Evolutionary conservation across 2,888 invertebrate genomes (phyloP), one percentile per base, ranked within the genome.

Genomic region (Dynastes grantii): DNA sequence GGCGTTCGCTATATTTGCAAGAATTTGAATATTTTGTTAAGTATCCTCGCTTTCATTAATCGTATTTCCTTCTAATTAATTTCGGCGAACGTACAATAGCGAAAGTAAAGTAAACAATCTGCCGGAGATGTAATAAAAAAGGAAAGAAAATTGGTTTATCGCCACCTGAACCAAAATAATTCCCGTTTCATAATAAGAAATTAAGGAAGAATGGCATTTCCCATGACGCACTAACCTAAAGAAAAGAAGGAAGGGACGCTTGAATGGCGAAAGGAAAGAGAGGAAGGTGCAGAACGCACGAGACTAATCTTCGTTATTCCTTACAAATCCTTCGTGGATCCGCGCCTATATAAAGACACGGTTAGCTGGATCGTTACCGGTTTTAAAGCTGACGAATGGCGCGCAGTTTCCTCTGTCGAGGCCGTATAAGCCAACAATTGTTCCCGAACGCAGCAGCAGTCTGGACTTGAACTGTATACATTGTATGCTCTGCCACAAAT

Each of bases 291-390:
- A 73, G 73, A 58, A 58, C 40, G 58, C 55, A 51, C 58, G 16
- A 73, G 73, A 73, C 73, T 73, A 73, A 73, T 73, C 73, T 73
- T 73, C 58, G 73, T 73, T 73, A 73, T 73, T 78, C 73, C 73
- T 58, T 76, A 82, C 83, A 84, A 83, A 85, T 82, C 82, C 82
- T 81, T 79, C 51, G 79, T 81, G 81, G 83, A 84, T 83, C 80
- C 80, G 82, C 83, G 82, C 84, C 84, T 84, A 83, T 84, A 84
- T 84, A 85, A 85, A 84, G 85, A 85, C 84, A 84, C 83, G 84
- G 83, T 83, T 84, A 84, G 84, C 82, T 81, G 81, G 83, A 83
- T 85, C 84, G 84, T 85, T 84, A 83, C 84, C 82, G 82, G 83
- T 83, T 82, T 80, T 81, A 83, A 83, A 84, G 85, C 73, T 76